Conservation (phyloP, 2,888 invertebrate genomes). For the Oxystoma pomonae region DNA sequence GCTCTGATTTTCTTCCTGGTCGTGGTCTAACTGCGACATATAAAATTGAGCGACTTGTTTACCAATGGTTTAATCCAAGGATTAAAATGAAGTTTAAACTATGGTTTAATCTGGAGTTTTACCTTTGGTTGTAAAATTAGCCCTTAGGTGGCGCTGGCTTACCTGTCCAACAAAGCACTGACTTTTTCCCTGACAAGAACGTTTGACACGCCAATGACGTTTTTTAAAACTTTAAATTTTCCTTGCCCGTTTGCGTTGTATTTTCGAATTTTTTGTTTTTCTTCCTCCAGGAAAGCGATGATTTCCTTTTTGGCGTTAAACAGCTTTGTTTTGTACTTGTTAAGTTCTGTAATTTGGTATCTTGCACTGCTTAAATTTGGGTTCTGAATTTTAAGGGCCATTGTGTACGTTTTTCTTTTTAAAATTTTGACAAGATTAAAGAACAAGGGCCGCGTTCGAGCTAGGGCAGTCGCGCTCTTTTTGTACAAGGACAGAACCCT, state of each 20-base stretch:
- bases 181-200: slow-evolving; percentile 16
- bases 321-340: slow-evolving; percentile 13
- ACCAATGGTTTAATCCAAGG: too few relatives aligned
- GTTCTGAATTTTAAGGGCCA: slow-evolving; percentile 7
- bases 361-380: slow-evolving; percentile 12
- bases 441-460: too few relatives aligned
- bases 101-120: too few relatives aligned
- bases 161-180: slow-evolving; percentile 23
- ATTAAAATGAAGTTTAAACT: too few relatives aligned
- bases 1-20: too few relatives aligned
- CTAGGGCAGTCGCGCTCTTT: too few relatives aligned
- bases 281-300: slow-evolving; percentile 18
- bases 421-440: too few relatives aligned
- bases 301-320: slow-evolving; percentile 18
- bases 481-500: too few relatives aligned
- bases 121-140: too few relatives aligned
- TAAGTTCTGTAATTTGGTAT: slow-evolving; percentile 9
- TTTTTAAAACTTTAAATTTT: not conserved
- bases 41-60: too few relatives aligned
- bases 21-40: too few relatives aligned
- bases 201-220: not conserved
- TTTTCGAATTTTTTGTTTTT: slow-evolving; percentile 16
- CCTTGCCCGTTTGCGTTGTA: not conserved
- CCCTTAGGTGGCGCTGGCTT: too few relatives aligned
- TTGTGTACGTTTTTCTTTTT: slow-evolving; percentile 4